Percentiles rank a stretch among this genome's conserved stretches.
Conservation (phyloP, 1,140 invertebrate genomes). For the Lethrus apterus region DNA sequence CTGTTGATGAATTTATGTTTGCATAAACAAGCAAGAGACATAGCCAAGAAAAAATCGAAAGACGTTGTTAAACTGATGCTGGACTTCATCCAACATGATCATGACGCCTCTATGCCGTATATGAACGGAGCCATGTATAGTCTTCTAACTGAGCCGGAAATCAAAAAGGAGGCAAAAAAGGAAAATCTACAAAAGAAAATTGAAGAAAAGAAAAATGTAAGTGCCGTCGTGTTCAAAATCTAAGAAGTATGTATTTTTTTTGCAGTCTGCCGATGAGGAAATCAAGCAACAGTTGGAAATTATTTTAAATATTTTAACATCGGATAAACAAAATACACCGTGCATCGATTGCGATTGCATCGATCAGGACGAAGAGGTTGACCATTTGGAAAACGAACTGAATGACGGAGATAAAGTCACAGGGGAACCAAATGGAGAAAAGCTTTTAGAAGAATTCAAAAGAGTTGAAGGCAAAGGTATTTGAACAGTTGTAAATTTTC, state of each 20-base stretch:
- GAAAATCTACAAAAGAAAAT: background rate
- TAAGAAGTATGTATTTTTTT: background rate
- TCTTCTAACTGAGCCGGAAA: conserved; percentile 5
- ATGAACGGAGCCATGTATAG: conserved; percentile 18
- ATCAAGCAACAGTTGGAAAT: conserved; percentile 3
- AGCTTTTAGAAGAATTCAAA: no score
- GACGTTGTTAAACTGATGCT: conserved; percentile 6
- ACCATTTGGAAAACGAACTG: conserved; percentile 13
- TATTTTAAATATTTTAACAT: background rate
- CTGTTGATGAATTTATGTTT: conserved; percentile 19
- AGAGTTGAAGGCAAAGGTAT: no score
- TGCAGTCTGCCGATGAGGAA: conserved; percentile 6
- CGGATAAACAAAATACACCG: background rate
- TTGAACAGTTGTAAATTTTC: no score
- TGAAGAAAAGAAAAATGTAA: conserved; percentile 10
- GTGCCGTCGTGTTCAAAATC: background rate
- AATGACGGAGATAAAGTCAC: background rate
- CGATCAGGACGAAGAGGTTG: conserved; percentile 11
- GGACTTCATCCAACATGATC: background rate
- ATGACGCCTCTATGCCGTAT: conserved; percentile 10
- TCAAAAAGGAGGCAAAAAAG: conserved; percentile 10
- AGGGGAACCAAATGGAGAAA: background rate
- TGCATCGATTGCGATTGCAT: background rate
- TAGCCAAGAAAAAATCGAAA: background rate
- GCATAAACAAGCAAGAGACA: conserved; percentile 5